Conservation (phyloP, 2,113 vertebrate genomes). For the Geococcyx californianus region DNA sequence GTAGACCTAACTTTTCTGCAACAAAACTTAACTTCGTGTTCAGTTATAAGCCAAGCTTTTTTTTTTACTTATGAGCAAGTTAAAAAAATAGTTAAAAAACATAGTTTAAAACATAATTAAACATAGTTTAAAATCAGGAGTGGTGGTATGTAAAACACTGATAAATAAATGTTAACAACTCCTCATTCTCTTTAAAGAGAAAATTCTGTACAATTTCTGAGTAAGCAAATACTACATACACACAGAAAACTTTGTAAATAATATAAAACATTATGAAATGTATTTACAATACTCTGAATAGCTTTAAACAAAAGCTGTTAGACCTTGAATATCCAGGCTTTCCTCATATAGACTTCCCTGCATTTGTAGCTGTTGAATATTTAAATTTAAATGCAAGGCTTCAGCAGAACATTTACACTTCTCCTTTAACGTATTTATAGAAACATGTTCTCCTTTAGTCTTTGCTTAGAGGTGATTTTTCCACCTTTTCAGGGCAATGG, state of each 20-base stretch:
- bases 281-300: slow-evolving; percentile 24
- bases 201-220: not conserved
- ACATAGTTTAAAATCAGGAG: slow-evolving; percentile 39
- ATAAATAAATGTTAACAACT: slow-evolving; percentile 37
- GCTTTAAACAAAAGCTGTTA: slow-evolving; percentile 43
- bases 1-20: not conserved
- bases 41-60: not conserved
- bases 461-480: not conserved
- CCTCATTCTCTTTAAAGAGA: slow-evolving; percentile 4
- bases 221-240: not conserved
- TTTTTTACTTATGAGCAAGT: slow-evolving; percentile 6
- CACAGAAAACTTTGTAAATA: slow-evolving; percentile 13
- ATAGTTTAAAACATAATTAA: no score
- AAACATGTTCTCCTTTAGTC: not conserved
- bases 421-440: not conserved
- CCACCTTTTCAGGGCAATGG: not conserved
- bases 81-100: no score
- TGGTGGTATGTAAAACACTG: not conserved
- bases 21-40: not conserved
- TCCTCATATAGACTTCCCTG: not conserved
- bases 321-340: not conserved
- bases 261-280: slow-evolving; percentile 10
- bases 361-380: not conserved
- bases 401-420: not conserved
- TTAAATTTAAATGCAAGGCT: not conserved